phyloP scores from a whole-genome alignment of 2,888 invertebrate genomes.

The Conus canariensis region DNA sequence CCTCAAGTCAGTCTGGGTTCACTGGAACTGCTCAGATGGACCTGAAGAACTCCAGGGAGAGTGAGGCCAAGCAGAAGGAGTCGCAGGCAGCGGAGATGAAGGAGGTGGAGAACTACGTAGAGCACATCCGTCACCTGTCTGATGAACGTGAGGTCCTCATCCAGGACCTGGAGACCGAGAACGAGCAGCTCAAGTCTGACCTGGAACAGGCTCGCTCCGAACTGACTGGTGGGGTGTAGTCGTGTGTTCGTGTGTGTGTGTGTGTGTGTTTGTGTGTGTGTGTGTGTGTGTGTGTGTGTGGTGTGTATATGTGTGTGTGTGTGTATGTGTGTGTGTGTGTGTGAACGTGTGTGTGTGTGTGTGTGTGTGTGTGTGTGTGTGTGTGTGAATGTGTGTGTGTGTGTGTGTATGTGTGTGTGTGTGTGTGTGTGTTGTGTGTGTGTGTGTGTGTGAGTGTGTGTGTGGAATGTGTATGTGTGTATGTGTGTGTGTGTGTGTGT shows the following conservation, averaged over 20 bases:
- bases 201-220: constrained; percentile 57
- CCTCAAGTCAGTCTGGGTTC: too few species aligned
- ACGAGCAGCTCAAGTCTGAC: constrained; percentile 71
- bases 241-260: not conserved
- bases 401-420: too few species aligned
- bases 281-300: not conserved
- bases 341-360: not conserved
- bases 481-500: not conserved
- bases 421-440: not conserved
- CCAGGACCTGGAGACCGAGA: constrained; percentile 76
- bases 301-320: constrained; percentile 18
- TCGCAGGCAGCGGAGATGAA: constrained; percentile 78
- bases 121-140: constrained; percentile 75
- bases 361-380: not conserved
- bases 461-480: not conserved
- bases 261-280: not conserved
- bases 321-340: not conserved
- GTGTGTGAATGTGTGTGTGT: too few species aligned
- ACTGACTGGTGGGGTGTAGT: constrained; percentile 51
- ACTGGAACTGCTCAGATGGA: constrained; percentile 53
- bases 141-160: constrained; percentile 76
- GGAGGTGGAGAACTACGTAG: constrained; percentile 80
- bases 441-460: too few species aligned
- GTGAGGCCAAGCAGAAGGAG: constrained; percentile 65
- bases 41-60: constrained; percentile 62